These are phyloP conservation scores for Tribolium castaneum DNA, from an alignment of 1,140 invertebrate genomes.

Conservation along the genomic window DNA sequence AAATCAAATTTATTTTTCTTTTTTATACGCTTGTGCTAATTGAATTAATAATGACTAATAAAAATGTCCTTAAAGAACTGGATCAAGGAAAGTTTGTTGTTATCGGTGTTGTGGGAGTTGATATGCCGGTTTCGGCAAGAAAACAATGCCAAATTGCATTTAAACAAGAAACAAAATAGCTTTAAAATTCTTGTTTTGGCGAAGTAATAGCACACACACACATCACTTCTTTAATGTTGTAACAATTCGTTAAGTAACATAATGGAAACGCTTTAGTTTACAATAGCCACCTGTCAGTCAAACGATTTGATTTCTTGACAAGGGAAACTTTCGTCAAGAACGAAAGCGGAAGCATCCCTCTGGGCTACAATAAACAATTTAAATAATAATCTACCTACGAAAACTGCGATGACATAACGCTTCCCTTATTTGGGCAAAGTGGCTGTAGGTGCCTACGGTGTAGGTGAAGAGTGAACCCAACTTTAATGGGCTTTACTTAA, in stretches of 20 bases:
- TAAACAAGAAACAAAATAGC: too few relatives aligned
- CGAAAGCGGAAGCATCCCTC: neutral
- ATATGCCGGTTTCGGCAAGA: neutral
- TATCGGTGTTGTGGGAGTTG: neutral
- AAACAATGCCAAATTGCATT: neutral
- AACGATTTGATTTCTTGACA: neutral
- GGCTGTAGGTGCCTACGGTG: neutral
- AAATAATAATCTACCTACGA: neutral
- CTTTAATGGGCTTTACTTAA: neutral
- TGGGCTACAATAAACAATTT: neutral
- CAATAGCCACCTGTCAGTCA: neutral
- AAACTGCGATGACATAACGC: neutral
- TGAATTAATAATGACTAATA: neutral
- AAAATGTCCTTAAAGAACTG: conserved; percentile 2
- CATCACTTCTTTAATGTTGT: neutral
- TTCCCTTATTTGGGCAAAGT: neutral
- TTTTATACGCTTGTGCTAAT: neutral
- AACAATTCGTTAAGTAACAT: neutral
- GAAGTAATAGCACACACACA: too few relatives aligned
- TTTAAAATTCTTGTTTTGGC: too few relatives aligned
- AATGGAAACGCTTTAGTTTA: neutral
- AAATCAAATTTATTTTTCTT: neutral
- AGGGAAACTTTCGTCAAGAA: neutral
- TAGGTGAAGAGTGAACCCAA: neutral
- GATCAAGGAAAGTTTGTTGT: conserved; percentile 13